A percentile compares a stretch with the other conserved stretches of the same genome.
Conservation (phyloP, 2,797 vertebrate species). For the Rhabdophis nuchalis region DNA sequence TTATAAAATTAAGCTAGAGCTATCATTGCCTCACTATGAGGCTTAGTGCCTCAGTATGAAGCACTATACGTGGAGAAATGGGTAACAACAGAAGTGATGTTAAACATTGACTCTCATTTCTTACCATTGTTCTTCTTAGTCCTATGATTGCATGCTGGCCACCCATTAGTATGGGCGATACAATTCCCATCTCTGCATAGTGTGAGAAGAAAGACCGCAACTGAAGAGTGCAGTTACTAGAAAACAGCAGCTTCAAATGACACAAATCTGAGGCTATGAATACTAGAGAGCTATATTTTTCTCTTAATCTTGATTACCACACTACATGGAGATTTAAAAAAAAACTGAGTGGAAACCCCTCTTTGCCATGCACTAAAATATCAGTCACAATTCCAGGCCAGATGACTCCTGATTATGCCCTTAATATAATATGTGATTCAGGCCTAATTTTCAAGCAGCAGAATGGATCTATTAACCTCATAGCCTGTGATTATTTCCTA, state of each 20-base stretch:
- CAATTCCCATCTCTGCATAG: neutral
- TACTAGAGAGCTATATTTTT: neutral
- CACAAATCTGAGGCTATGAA: neutral
- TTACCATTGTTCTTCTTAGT: neutral
- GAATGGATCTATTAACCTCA: neutral
- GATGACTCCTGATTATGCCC: neutral
- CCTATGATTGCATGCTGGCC: neutral
- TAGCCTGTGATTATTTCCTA: neutral
- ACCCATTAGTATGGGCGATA: neutral
- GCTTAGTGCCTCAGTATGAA: neutral
- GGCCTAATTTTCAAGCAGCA: neutral
- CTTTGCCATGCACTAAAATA: neutral
- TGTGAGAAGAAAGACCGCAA: neutral
- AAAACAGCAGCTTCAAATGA: neutral
- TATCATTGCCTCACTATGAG: neutral
- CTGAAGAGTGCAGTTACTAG: neutral
- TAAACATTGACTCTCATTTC: neutral
- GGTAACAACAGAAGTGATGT: neutral
- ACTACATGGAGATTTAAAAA: neutral
- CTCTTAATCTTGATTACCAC: neutral
- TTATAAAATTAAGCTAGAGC: neutral
- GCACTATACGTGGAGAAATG: neutral
- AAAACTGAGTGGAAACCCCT: neutral
- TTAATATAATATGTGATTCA: neutral
- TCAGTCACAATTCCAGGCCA: neutral